Percentiles rank a stretch among this genome's conserved stretches.
Conservation (phyloP, 2,888 invertebrate genomes). For the Agriopis aurantiaria region DNA sequence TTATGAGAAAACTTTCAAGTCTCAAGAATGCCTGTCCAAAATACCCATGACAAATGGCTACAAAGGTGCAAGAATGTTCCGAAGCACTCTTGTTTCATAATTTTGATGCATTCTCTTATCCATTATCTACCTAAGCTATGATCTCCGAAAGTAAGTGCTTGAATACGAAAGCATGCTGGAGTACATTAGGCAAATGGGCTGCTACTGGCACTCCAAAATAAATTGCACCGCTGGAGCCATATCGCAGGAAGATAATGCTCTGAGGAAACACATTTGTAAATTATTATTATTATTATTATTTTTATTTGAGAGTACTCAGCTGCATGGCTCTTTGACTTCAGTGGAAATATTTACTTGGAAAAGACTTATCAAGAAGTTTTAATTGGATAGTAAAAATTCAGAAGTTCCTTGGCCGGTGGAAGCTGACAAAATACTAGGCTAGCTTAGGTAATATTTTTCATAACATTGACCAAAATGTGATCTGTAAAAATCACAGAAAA, state of each 20-base stretch:
- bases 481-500: too few relatives aligned
- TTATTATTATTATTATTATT: too few relatives aligned
- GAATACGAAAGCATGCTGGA: slow-evolving; percentile 34
- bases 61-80: slow-evolving; percentile 2
- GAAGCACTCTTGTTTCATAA: slow-evolving; percentile 4
- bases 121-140: slow-evolving; percentile 34
- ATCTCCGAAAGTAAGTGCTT: slow-evolving; percentile 36
- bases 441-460: too few relatives aligned
- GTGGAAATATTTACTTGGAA: slow-evolving; percentile 8
- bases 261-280: slow-evolving; percentile 13
- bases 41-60: not conserved
- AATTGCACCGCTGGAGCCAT: slow-evolving; percentile 43
- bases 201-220: slow-evolving; percentile 47
- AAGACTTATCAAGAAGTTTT: slow-evolving; percentile 18
- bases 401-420: not conserved
- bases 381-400: slow-evolving; percentile 12
- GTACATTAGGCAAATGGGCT: slow-evolving; percentile 48
- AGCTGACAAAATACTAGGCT: not conserved
- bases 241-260: slow-evolving; percentile 13
- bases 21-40: not conserved
- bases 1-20: not conserved
- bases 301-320: not conserved
- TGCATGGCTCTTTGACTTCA: not conserved
- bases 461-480: too few relatives aligned
- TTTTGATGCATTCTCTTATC: slow-evolving; percentile 30